Base-by-base conservation (phyloP, 2,113 vertebrate species). In the Clupea harengus region DNA sequence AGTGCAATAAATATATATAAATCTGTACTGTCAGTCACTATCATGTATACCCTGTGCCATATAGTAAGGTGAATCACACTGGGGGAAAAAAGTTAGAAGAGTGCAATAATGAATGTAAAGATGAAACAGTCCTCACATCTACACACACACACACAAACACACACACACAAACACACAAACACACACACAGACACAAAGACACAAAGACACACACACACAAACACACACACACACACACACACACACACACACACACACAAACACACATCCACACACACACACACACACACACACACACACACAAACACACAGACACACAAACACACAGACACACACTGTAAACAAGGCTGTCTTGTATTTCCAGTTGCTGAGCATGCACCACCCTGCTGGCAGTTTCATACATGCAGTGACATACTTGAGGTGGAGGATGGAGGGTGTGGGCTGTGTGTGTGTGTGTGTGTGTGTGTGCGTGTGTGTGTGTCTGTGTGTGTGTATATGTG, bases 331-430 rank as follows among this genome's bases (percentile, higher is more conserved):
- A 25, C 10, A 32, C 81, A 82, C 88, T 86, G 86, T 89, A 93
- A 93, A 94, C 92, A 92, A 91, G 91, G 92, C 82, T 17, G 49
- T 87, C 91, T 92, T 93, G 91, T 91, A 90, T 93, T 94, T 94
- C 91, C 87, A 92, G 92, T 90, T 92, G 85, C 88, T 39, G 39
- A 39, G 92, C n/a, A n/a, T 6, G 8, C 64, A 60, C 84, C 86
- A 91, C 82, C 75, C n/a, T 85, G 86, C 83, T 83, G 78, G 57
- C 85, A 83, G 46, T 25, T 18, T 83, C 54, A 47, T 4, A 49
- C 28, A 15, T 83, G n/a, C 72, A 86, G 54, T 86, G 84, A 84
- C 81, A 87, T 44, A 83, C 46, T 64, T 28, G 78, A 81, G 72
- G 86, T 87, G 82, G 82, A 89, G n/a, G 25, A 18, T 81, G 67